Evolutionary conservation across 2,113 vertebrate species (phyloP).

Genomic region (Periophthalmus modestus): DNA sequence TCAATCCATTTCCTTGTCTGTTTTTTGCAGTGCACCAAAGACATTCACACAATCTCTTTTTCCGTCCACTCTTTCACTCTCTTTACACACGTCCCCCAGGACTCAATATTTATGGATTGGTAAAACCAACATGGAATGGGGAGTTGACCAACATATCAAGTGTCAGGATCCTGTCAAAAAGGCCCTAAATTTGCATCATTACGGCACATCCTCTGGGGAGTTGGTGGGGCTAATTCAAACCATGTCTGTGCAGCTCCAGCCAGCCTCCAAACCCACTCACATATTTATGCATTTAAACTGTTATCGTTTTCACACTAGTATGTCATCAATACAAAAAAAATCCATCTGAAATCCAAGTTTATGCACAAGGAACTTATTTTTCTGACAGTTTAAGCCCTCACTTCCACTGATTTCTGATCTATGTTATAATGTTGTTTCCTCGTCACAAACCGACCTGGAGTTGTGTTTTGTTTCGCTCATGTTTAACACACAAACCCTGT

Average conservation of each 20-base stretch:
- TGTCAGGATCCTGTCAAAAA: slow-evolving; percentile 71
- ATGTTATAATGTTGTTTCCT: no score
- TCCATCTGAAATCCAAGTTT: slow-evolving; percentile 13
- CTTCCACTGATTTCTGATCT: no score
- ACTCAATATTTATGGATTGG: slow-evolving; percentile 67
- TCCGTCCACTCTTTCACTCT: slow-evolving; percentile 23
- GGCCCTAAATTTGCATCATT: slow-evolving; percentile 71
- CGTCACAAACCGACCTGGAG: no score
- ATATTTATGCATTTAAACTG: slow-evolving; percentile 21
- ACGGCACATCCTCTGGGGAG: slow-evolving; percentile 57
- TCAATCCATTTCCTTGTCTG: not conserved
- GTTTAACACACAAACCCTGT: no score
- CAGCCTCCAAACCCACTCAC: slow-evolving; percentile 34
- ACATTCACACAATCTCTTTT: slow-evolving; percentile 27
- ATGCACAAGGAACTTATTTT: not conserved
- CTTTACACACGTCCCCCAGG: slow-evolving; percentile 48
- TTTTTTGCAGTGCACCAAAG: not conserved
- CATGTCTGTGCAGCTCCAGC: slow-evolving; percentile 53
- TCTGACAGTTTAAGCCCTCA: no score
- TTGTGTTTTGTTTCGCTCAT: no score
- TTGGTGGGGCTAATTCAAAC: slow-evolving; percentile 66
- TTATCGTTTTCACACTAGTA: slow-evolving; percentile 30
- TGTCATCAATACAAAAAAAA: slow-evolving; percentile 10
- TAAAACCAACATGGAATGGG: slow-evolving; percentile 66
- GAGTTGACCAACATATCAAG: slow-evolving; percentile 70